Evolutionary conservation across 2,888 invertebrate genomes (phyloP).

Genomic region (Zhengitettix transpicula): DNA sequence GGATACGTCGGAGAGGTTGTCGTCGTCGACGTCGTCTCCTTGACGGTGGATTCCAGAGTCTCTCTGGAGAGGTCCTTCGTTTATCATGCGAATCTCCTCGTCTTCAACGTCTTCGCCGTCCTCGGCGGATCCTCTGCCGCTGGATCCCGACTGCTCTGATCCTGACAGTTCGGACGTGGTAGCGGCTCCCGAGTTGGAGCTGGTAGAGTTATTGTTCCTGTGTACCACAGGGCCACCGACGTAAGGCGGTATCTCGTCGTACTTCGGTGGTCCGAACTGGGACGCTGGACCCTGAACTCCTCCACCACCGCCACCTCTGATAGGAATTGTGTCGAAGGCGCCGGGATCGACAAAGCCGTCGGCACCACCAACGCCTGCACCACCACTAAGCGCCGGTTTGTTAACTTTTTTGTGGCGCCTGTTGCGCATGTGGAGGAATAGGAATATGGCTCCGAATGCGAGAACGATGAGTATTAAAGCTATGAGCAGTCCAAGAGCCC

Average conservation of each 20-base stretch:
- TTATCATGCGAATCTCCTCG: constrained; percentile 94
- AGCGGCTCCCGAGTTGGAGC: constrained; percentile 61
- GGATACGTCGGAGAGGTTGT: constrained; percentile 73
- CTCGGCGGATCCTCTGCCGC: constrained; percentile 90
- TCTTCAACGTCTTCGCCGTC: constrained; percentile 86
- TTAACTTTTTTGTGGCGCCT: constrained; percentile 62
- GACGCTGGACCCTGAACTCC: constrained; percentile 14
- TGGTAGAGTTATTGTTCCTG: constrained; percentile 41
- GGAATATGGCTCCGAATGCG: constrained; percentile 68
- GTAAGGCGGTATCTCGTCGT: constrained; percentile 79
- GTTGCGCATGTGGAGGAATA: constrained; percentile 70
- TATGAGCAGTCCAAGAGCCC: constrained; percentile 75
- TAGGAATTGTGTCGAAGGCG: constrained; percentile 79
- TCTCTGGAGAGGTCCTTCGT: constrained; percentile 71
- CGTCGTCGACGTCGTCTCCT: constrained; percentile 38
- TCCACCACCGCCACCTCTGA: constrained; percentile 29
- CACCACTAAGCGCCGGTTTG: constrained; percentile 58
- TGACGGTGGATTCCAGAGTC: constrained; percentile 48
- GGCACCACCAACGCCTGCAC: constrained; percentile 51
- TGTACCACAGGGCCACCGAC: constrained; percentile 33
- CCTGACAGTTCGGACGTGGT: constrained; percentile 82
- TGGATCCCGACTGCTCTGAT: constrained; percentile 88
- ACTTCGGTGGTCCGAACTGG: constrained; percentile 79
- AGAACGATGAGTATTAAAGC: constrained; percentile 64
- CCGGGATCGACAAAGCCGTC: constrained; percentile 78